Percentiles rank a stretch among this genome's conserved stretches.
phyloP scores from a whole-genome alignment of 2,888 invertebrate genomes.

The Amiota mariae region DNA sequence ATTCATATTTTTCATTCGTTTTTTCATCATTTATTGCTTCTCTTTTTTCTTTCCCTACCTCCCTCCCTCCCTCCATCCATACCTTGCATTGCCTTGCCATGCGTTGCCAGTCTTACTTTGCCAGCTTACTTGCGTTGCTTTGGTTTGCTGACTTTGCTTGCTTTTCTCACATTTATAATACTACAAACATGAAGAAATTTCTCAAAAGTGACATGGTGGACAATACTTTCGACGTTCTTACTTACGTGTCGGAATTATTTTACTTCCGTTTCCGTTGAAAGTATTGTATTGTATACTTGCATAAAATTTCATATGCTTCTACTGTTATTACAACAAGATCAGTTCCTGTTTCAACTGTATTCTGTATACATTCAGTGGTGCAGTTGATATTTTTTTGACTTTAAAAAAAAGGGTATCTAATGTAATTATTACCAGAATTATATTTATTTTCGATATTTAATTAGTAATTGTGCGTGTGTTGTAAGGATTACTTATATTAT shows the following conservation, averaged over 20 bases:
- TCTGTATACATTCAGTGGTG: no score
- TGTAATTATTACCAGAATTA: no score
- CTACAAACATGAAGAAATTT: slow-evolving; percentile 49
- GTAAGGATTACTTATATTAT: no score
- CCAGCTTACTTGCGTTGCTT: slow-evolving; percentile 22
- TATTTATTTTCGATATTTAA: no score
- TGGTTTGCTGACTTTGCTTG: slow-evolving; percentile 25
- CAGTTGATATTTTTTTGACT: no score
- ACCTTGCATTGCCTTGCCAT: no score
- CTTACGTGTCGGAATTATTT: slow-evolving; percentile 63
- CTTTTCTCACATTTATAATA: slow-evolving; percentile 51
- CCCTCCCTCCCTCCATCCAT: no score
- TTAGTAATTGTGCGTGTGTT: no score
- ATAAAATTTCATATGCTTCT: not conserved
- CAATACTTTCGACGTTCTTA: slow-evolving; percentile 35
- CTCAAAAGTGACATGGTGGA: slow-evolving; percentile 54
- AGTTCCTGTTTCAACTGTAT: not conserved
- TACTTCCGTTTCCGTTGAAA: slow-evolving; percentile 53
- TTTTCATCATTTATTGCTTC: slow-evolving; percentile 41
- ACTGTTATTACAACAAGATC: slow-evolving; percentile 14
- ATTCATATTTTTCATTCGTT: slow-evolving; percentile 39
- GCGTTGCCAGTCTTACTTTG: not conserved
- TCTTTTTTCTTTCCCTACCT: slow-evolving; percentile 33
- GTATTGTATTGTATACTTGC: slow-evolving; percentile 22
- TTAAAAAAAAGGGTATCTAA: no score